Conservation (phyloP, 2,797 vertebrate species). For the Acanthurus leucopareius region DNA sequence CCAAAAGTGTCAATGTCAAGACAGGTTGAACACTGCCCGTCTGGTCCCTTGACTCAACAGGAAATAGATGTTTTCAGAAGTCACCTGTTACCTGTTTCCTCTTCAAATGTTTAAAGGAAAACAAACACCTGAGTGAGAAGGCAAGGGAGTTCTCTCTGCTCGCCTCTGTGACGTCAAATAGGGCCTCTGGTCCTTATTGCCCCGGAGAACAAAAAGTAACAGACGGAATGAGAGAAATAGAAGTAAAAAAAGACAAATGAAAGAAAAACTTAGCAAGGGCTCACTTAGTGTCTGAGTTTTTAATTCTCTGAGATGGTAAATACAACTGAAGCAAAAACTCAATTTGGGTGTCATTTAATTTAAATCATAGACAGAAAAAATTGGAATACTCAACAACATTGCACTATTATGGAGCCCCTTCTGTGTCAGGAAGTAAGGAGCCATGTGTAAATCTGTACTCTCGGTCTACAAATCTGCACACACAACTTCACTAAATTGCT, state of each 20-base stretch:
- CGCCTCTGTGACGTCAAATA: constrained; percentile 61
- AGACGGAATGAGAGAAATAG: constrained; percentile 23
- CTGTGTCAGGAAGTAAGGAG: no score
- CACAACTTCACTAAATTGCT: no score
- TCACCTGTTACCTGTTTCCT: constrained; percentile 76
- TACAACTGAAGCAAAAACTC: background rate
- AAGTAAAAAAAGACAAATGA: background rate
- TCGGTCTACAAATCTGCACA: no score
- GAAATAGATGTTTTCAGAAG: constrained; percentile 64
- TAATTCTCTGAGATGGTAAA: background rate
- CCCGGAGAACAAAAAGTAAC: constrained; percentile 44
- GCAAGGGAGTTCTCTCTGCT: constrained; percentile 53
- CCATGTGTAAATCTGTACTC: no score
- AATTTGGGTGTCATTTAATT: no score
- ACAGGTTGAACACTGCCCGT: constrained; percentile 25
- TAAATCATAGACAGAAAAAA: no score
- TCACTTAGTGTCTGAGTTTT: background rate
- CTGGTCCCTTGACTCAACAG: constrained; percentile 51
- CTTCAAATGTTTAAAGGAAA: constrained; percentile 63
- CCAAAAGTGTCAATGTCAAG: constrained; percentile 57
- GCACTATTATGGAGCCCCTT: no score
- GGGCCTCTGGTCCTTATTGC: constrained; percentile 66
- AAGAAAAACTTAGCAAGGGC: no score
- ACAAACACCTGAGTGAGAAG: constrained; percentile 71
- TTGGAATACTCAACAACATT: no score